A percentile compares a stretch with the other conserved stretches of the same genome.
Evolutionary conservation across 1,140 invertebrate genomes (phyloP).

Genomic region (Nasonia vitripennis): DNA sequence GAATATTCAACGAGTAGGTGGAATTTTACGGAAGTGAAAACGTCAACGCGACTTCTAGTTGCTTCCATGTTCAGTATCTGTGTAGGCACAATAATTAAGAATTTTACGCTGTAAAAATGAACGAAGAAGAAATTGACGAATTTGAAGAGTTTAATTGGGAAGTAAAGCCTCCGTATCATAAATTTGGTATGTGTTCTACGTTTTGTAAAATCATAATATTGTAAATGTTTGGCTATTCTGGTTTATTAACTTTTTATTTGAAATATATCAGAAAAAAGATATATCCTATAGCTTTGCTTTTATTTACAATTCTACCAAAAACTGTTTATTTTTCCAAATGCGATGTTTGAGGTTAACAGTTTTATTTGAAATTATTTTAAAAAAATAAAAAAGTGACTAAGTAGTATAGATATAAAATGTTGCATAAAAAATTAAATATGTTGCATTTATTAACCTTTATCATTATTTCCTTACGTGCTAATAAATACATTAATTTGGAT

Average conservation of each 20-base stretch:
- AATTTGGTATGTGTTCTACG: conserved; percentile 4
- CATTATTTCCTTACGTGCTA: too few relatives aligned
- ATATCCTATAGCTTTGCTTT: neutral
- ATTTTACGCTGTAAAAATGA: conserved; percentile 13
- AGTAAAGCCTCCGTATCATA: conserved; percentile 9
- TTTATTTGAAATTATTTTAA: neutral
- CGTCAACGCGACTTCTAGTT: conserved; percentile 10
- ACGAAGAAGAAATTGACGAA: neutral
- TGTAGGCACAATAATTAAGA: neutral
- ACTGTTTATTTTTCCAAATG: neutral
- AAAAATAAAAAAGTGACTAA: neutral
- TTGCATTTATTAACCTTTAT: neutral
- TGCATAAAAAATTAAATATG: too few relatives aligned
- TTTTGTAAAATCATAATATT: neutral
- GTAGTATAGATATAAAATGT: neutral
- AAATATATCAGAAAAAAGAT: neutral
- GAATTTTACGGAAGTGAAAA: conserved; percentile 25
- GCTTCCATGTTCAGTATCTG: neutral
- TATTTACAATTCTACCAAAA: neutral
- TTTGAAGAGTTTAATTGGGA: conserved; percentile 23
- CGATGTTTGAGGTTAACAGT: neutral
- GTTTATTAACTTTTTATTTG: neutral
- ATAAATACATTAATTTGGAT: too few relatives aligned
- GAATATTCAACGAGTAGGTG: neutral
- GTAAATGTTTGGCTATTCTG: neutral